phyloP scores from a whole-genome alignment of 2,797 vertebrate genomes.

The Pristis pectinata region DNA sequence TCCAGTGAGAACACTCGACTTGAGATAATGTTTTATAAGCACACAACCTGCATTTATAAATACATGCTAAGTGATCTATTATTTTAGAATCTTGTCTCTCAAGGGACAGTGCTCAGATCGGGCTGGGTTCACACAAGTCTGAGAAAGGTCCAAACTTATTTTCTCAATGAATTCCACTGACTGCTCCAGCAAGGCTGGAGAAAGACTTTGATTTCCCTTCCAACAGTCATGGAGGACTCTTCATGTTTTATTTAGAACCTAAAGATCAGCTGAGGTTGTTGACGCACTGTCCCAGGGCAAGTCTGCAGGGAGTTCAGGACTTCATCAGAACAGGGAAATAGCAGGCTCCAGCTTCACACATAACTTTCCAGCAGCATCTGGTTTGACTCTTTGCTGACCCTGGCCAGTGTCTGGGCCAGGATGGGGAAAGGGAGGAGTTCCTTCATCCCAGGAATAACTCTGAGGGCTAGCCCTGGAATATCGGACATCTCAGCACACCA shows the following conservation, averaged over 20 bases:
- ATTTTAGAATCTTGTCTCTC: not conserved
- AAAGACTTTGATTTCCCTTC: not conserved
- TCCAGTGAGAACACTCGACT: not conserved
- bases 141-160: not conserved
- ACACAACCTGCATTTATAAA: not conserved
- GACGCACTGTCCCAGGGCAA: not conserved
- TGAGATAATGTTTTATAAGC: not conserved
- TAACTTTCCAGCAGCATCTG: not conserved
- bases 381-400: not conserved
- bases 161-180: not conserved
- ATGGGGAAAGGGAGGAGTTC: not conserved
- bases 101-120: not conserved
- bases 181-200: not conserved
- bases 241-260: not conserved
- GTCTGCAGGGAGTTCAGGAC: not conserved
- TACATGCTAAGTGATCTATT: not conserved
- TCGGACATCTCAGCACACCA: not conserved
- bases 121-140: not conserved
- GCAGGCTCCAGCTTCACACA: not conserved
- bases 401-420: too few species aligned
- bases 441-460: not conserved
- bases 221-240: not conserved
- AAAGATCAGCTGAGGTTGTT: not conserved
- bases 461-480: not conserved
- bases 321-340: not conserved